These are phyloP conservation scores for Clarias fuscus DNA, from an alignment of 2,797 vertebrate species.

Conservation along the genomic window DNA sequence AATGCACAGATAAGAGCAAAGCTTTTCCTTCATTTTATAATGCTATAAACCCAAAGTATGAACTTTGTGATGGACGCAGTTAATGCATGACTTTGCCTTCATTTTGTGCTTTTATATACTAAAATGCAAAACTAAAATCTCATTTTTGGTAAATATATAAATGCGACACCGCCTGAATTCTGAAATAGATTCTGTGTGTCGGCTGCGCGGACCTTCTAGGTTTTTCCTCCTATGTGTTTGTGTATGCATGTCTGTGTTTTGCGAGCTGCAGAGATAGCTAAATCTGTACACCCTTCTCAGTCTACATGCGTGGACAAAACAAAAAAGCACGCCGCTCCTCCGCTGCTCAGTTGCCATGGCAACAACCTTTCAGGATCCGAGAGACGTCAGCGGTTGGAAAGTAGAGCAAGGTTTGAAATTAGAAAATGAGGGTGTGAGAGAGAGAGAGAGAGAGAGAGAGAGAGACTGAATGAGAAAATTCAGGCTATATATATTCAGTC, in stretches of 20 bases:
- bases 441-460: conserved; percentile 22
- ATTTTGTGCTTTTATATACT: not conserved
- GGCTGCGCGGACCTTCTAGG: not conserved
- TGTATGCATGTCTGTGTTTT: conserved; percentile 41
- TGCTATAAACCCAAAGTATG: not conserved
- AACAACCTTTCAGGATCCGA: conserved; percentile 62
- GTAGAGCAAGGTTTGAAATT: conserved; percentile 65
- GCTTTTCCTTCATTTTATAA: not conserved
- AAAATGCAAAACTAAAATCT: not conserved
- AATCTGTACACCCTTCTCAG: conserved; percentile 51
- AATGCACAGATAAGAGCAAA: not conserved
- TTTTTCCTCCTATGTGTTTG: conserved; percentile 27
- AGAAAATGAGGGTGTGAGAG: conserved; percentile 50
- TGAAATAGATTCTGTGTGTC: not conserved
- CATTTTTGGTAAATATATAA: not conserved
- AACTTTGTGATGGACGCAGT: not conserved
- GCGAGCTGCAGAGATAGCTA: conserved; percentile 48
- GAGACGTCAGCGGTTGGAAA: conserved; percentile 61
- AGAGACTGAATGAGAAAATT: not conserved
- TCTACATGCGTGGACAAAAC: conserved; percentile 55
- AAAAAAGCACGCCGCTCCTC: conserved; percentile 57
- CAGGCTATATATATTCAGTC: too few species aligned
- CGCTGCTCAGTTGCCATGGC: conserved; percentile 58
- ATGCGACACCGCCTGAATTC: not conserved
- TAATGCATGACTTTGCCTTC: not conserved